phyloP scores from a whole-genome alignment of 2,888 invertebrate genomes.

The Magallana nippona region DNA sequence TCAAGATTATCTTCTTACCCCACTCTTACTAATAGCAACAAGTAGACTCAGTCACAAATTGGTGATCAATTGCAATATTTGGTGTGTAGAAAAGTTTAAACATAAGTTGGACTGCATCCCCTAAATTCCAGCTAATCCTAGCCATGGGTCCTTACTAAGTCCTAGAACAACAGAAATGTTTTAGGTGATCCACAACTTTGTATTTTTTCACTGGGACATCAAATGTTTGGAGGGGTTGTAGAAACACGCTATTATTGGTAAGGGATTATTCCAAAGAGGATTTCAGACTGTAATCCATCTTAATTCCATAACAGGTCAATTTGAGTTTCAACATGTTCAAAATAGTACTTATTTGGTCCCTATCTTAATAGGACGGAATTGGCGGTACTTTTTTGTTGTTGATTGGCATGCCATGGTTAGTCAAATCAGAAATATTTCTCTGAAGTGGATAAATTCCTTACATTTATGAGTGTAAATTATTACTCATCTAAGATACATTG shows the following conservation, averaged over 20 bases:
- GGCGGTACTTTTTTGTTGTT: conserved; percentile 21
- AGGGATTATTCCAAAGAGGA: conserved; percentile 48
- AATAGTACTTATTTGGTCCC: conserved; percentile 42
- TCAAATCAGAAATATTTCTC: neutral
- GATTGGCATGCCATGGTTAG: neutral
- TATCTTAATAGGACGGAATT: conserved; percentile 30
- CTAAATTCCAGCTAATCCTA: conserved; percentile 3
- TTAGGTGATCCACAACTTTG: conserved; percentile 27
- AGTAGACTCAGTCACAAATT: conserved; percentile 1
- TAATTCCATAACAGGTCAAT: conserved; percentile 45
- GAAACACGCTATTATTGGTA: conserved; percentile 32
- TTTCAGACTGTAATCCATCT: conserved; percentile 43
- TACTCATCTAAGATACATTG: conserved; percentile 5
- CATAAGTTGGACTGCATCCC: conserved; percentile 4
- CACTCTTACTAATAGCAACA: conserved; percentile 20
- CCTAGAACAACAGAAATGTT: conserved; percentile 16
- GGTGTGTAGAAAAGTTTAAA: conserved; percentile 20
- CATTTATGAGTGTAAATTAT: neutral
- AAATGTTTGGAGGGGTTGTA: conserved; percentile 32
- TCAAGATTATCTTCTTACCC: conserved; percentile 23
- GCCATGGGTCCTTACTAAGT: conserved; percentile 20
- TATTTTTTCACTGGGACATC: conserved; percentile 19
- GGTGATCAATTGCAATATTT: conserved; percentile 25
- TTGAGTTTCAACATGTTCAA: conserved; percentile 39
- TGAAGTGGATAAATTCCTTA: neutral